phyloP scores from a whole-genome alignment of 2,113 vertebrate species.

The Phyllostomus hastatus region DNA sequence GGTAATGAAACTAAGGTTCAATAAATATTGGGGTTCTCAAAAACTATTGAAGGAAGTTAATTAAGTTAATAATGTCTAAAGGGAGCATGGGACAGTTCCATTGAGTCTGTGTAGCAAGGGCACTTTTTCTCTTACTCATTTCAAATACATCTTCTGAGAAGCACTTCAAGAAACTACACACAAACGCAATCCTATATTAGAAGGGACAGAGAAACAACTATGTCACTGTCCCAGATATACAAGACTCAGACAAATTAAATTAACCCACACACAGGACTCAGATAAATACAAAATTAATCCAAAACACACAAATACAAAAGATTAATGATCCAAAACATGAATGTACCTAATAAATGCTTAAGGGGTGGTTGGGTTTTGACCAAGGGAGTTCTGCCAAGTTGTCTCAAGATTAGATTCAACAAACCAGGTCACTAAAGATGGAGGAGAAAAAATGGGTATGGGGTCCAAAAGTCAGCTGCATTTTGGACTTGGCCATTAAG shows the following conservation, averaged over 20 bases:
- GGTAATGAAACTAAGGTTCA: background rate
- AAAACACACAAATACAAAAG: background rate
- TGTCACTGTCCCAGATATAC: background rate
- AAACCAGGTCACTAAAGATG: background rate
- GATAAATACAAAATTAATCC: background rate
- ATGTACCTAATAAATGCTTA: background rate
- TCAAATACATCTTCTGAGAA: slow-evolving; percentile 6
- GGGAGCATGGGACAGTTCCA: background rate
- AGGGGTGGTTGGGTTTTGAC: background rate
- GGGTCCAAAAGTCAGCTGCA: background rate
- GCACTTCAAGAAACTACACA: background rate
- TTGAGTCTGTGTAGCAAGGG: background rate
- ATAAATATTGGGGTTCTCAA: background rate
- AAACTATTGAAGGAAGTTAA: slow-evolving; percentile 25
- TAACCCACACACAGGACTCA: background rate
- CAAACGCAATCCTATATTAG: background rate
- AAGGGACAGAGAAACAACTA: background rate
- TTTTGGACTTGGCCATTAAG: background rate
- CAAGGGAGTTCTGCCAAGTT: background rate
- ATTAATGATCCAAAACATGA: background rate
- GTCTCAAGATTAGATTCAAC: background rate
- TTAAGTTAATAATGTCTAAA: slow-evolving; percentile 20
- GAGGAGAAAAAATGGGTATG: background rate
- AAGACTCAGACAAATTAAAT: background rate
- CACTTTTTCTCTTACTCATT: slow-evolving; percentile 2